Evolutionary conservation across 1,140 invertebrate genomes (phyloP).

Genomic region (Parasteatoda tepidariorum): DNA sequence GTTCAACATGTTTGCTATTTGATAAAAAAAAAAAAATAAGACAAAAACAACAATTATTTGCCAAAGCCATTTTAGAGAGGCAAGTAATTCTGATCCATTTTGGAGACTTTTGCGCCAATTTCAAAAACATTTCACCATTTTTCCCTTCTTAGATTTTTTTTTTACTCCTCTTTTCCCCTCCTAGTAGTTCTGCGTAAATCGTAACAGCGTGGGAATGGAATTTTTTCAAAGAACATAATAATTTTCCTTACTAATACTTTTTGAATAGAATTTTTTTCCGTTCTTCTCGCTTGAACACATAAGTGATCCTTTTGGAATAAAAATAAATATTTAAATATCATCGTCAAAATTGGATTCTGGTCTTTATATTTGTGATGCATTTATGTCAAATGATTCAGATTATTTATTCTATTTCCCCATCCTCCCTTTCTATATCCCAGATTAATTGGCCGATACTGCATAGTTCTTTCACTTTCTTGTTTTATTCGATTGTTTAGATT

Average conservation of each 20-base stretch:
- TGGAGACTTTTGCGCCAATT: constrained; percentile 8
- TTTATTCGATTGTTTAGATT: too few relatives aligned
- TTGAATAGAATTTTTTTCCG: background rate
- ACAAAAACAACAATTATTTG: background rate
- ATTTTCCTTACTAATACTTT: background rate
- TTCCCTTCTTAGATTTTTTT: background rate
- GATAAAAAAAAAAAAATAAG: background rate
- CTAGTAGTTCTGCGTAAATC: background rate
- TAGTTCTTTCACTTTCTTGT: too few relatives aligned
- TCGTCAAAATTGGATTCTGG: too few relatives aligned
- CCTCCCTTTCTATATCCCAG: too few relatives aligned
- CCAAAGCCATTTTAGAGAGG: background rate
- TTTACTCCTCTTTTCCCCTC: background rate
- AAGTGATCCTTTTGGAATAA: too few relatives aligned
- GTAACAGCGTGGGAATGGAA: constrained; percentile 36
- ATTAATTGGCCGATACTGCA: too few relatives aligned
- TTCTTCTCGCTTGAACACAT: too few relatives aligned
- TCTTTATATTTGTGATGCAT: background rate
- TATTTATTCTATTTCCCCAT: too few relatives aligned
- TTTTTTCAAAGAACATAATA: background rate
- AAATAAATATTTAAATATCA: too few relatives aligned
- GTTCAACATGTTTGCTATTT: background rate
- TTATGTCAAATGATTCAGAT: too few relatives aligned
- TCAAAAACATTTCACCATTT: background rate
- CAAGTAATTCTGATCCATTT: background rate